Base-by-base conservation (phyloP, 1,140 invertebrate genomes). In the Mya arenaria region DNA sequence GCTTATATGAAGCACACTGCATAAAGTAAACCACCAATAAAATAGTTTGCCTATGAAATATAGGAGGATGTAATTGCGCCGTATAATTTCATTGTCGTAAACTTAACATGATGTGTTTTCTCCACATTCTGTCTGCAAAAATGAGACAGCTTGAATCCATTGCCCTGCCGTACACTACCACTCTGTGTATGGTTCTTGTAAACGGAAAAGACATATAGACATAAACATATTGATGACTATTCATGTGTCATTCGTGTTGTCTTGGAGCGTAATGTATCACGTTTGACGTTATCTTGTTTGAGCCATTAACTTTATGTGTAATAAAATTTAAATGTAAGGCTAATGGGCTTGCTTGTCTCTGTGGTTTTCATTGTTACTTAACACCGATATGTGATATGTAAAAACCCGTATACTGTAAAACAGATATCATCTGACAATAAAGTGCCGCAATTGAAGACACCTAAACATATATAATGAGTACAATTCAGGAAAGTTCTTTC, bases 81-180 rank as follows among this genome's bases (percentile, higher is more conserved):
- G 44, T 10, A 75, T 48, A 1, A 34, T 32, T 36, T 39, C 48
- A 30, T 52, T 75, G 34, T 75, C 58, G 34, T 75, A 75, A 1
- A 60, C 25, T 39, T 39, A 63, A 75, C 72, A 75, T 60, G 72
- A 75, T 0, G 58, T 75, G 28, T 62, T 75, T 32, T 62, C 39
- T 28, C 56, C 72, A 25, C 72, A 75, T 34, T 75, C 72, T 28
- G 72, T 75, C 41, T 75, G 56, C 72, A n/a, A 56, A 75, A 13
- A 75, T 41, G 23, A 75, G n/a, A 48, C 72, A 75, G 0, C 72
- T 58, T 3, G 72, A 34, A 25, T 75, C 72, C 39, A 58, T 63
- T 23, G 58, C 56, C 36, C 34, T 58, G 25, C 72, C 72, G 56
- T 62, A 62, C 1, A 75, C 63, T 6, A 75, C 41, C 10, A 58